Conservation (phyloP, 2,888 invertebrate species). For the Eristalinus aeneus region DNA sequence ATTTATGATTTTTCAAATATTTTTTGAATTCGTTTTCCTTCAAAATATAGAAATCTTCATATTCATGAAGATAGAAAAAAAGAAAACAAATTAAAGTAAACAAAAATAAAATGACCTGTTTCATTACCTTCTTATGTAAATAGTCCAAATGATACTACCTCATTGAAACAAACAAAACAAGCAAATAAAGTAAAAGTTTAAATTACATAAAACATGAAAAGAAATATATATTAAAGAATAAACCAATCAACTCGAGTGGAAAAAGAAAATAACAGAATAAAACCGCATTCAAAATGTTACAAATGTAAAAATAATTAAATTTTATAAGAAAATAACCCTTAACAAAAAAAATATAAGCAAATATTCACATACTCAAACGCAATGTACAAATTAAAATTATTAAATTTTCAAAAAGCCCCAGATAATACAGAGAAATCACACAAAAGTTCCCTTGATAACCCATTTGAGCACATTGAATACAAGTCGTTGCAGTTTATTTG, state of each 20-base stretch:
- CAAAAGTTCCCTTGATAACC: background rate
- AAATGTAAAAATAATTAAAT: slow-evolving; percentile 32
- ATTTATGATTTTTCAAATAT: background rate
- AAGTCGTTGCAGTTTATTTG: background rate
- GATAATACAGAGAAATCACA: slow-evolving; percentile 20
- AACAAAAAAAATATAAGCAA: slow-evolving; percentile 30
- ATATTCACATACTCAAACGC: slow-evolving; percentile 60
- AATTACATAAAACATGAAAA: slow-evolving; percentile 26
- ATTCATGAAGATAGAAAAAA: slow-evolving; percentile 2
- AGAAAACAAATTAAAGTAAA: background rate
- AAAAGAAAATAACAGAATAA: slow-evolving; percentile 26
- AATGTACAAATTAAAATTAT: slow-evolving; percentile 59
- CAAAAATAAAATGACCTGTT: slow-evolving; percentile 53
- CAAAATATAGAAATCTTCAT: background rate
- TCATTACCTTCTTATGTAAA: slow-evolving; percentile 68
- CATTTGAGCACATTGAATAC: background rate
- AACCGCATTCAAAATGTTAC: slow-evolving; percentile 40
- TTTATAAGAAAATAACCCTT: slow-evolving; percentile 45
- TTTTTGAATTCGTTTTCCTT: background rate
- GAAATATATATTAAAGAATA: slow-evolving; percentile 23
- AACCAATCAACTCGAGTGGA: slow-evolving; percentile 9
- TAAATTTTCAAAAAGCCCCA: slow-evolving; percentile 36
- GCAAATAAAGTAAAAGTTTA: slow-evolving; percentile 38
- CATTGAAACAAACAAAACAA: slow-evolving; percentile 63
- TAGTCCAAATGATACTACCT: slow-evolving; percentile 70